These are phyloP conservation scores for Falcunculus frontatus DNA, from an alignment of 2,113 vertebrate genomes.

Conservation along the genomic window DNA sequence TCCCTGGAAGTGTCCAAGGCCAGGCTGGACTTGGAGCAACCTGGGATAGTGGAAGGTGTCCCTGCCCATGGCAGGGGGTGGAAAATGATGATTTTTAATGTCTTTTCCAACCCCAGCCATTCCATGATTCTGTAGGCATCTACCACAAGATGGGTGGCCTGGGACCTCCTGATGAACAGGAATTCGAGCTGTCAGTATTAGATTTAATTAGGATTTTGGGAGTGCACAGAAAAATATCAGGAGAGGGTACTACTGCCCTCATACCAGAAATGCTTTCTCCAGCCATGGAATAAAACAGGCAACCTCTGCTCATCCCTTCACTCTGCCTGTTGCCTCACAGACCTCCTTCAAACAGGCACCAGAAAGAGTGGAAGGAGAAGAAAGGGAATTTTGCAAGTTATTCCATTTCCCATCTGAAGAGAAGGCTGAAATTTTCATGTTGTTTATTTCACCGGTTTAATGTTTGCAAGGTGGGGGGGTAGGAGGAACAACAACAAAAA, in stretches of 20 bases:
- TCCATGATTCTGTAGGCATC: background rate
- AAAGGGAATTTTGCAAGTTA: background rate
- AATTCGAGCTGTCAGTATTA: background rate
- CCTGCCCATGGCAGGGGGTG: background rate
- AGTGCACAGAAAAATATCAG: background rate
- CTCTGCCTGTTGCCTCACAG: background rate
- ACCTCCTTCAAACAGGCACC: background rate
- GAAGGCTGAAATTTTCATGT: background rate
- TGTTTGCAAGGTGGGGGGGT: background rate
- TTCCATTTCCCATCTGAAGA: background rate
- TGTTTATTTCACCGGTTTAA: background rate
- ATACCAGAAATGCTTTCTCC: background rate
- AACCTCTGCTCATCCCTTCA: background rate
- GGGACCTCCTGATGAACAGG: background rate
- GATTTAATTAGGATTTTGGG: background rate
- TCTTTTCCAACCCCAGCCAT: background rate
- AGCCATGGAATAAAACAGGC: background rate
- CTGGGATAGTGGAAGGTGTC: background rate
- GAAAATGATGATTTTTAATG: background rate
- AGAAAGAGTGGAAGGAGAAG: background rate
- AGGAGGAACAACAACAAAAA: background rate
- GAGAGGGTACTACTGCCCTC: background rate
- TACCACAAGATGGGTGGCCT: background rate
- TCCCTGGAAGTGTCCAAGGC: background rate
- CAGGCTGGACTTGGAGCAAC: background rate